phyloP scores from a whole-genome alignment of 2,113 vertebrate genomes.

The Ailuropoda melanoleuca region DNA sequence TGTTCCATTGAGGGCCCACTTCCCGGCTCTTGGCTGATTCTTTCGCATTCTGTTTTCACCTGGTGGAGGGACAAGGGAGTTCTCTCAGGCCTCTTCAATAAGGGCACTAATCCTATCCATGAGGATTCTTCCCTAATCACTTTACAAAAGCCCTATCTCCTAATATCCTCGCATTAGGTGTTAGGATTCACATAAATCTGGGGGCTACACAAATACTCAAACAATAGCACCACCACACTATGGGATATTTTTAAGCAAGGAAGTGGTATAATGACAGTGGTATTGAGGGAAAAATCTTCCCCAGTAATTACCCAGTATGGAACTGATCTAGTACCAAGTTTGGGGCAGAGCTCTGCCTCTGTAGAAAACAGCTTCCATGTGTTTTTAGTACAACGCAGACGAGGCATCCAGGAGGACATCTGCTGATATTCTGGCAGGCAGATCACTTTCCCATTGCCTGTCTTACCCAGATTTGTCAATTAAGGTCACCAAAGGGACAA shows the following conservation, averaged over 20 bases:
- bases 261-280: background rate
- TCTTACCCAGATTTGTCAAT: constrained; percentile 20
- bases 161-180: background rate
- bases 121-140: background rate
- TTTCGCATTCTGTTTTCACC: accelerated
- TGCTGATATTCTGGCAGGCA: constrained; percentile 35
- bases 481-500: constrained; percentile 30
- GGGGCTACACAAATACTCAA: background rate
- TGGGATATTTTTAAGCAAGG: background rate
- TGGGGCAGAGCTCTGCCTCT: background rate
- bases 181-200: background rate
- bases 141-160: background rate
- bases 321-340: background rate
- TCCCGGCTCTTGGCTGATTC: background rate
- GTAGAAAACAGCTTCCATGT: constrained; percentile 31
- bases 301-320: background rate
- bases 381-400: constrained; percentile 29
- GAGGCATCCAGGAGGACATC: background rate
- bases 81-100: background rate
- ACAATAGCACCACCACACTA: background rate
- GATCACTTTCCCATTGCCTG: background rate
- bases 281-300: background rate
- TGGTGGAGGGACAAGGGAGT: background rate
- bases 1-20: background rate
- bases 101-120: background rate